These are phyloP conservation scores for Australoheros scitulus DNA, from an alignment of 2,113 vertebrate species.

Conservation along the genomic window DNA sequence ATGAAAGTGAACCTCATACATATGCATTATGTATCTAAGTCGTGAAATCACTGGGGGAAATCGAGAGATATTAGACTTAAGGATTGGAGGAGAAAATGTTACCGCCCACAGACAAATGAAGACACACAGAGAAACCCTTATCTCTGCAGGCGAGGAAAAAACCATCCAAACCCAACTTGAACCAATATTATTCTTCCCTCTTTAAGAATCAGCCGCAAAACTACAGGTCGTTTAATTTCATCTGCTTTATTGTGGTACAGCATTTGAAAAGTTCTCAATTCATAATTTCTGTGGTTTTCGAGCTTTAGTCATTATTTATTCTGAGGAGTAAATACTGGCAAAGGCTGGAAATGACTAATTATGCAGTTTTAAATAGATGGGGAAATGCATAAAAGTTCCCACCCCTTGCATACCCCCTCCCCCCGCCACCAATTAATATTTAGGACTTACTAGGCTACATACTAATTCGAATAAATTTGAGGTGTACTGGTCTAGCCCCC, in stretches of 20 bases:
- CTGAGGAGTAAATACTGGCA: background rate
- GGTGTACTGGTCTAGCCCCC: background rate
- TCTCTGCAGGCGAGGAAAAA: slow-evolving; percentile 59
- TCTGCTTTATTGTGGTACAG: background rate
- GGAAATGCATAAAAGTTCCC: background rate
- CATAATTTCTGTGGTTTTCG: background rate
- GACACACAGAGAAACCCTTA: slow-evolving; percentile 66
- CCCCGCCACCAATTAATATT: too few relatives aligned
- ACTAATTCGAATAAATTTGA: background rate
- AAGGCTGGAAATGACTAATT: background rate
- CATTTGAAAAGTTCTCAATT: background rate
- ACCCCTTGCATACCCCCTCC: background rate
- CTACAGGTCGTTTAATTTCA: background rate
- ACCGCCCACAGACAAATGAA: slow-evolving; percentile 79
- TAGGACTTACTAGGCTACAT: background rate
- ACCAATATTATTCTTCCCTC: slow-evolving; percentile 36
- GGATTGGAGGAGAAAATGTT: slow-evolving; percentile 73
- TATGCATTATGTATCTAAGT: slow-evolving; percentile 75
- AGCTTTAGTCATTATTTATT: background rate
- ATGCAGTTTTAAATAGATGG: background rate
- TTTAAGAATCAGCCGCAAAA: slow-evolving; percentile 23
- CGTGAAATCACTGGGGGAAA: slow-evolving; percentile 73
- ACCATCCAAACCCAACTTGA: slow-evolving; percentile 35
- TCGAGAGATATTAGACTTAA: slow-evolving; percentile 74
- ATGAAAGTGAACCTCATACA: slow-evolving; percentile 76